Conservation (phyloP, 1,140 invertebrate species). For the Agrypnia vestita region DNA sequence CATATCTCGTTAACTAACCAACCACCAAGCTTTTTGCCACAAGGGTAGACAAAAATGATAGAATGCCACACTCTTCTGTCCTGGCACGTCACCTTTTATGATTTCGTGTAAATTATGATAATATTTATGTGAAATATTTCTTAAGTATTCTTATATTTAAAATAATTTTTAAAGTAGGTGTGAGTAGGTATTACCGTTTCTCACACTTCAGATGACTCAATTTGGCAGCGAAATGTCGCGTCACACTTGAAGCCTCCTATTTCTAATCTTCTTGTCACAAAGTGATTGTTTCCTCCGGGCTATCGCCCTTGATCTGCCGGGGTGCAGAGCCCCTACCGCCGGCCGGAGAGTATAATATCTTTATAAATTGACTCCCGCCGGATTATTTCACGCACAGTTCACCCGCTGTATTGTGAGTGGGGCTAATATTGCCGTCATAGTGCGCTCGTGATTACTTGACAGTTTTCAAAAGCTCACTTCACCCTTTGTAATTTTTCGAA, state of each 20-base stretch:
- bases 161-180: too few relatives aligned
- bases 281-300: conserved; percentile 49
- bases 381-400: conserved; percentile 61
- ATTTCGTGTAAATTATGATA: too few relatives aligned
- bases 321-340: conserved; percentile 31
- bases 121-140: too few relatives aligned
- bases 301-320: conserved; percentile 44
- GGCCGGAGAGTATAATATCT: conserved; percentile 57
- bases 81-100: too few relatives aligned
- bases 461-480: background rate
- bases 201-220: background rate
- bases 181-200: too few relatives aligned
- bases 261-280: conserved; percentile 37
- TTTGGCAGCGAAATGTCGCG: conserved; percentile 17
- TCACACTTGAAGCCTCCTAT: background rate
- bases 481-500: too few relatives aligned
- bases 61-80: too few relatives aligned
- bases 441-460: background rate
- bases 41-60: too few relatives aligned
- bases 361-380: conserved; percentile 60
- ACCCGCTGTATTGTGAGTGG: conserved; percentile 53
- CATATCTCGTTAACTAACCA: too few relatives aligned
- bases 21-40: too few relatives aligned
- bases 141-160: too few relatives aligned
- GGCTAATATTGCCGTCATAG: background rate